Conservation (phyloP, 2,113 vertebrate genomes). For the Aegotheles bennettii region DNA sequence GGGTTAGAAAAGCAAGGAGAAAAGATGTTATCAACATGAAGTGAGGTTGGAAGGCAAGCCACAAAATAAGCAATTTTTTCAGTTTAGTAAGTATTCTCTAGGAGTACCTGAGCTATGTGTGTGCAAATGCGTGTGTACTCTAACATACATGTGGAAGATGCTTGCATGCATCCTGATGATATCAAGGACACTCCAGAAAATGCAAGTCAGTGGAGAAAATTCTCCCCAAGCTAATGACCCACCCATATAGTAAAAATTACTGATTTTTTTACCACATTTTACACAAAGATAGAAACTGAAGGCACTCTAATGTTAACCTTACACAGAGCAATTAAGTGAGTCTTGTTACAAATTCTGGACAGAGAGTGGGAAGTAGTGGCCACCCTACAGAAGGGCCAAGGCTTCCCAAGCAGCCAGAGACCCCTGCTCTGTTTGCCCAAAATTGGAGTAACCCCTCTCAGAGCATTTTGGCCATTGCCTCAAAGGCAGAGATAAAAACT, state of each 20-base stretch:
- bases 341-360: not conserved
- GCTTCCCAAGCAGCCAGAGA: not conserved
- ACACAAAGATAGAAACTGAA: not conserved
- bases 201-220: not conserved
- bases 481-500: not conserved
- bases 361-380: accelerated
- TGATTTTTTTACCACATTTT: not conserved
- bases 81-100: not conserved
- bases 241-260: not conserved
- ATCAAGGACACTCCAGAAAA: not conserved
- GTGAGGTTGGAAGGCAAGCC: not conserved
- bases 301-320: not conserved
- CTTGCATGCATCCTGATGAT: not conserved
- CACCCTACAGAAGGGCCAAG: not conserved
- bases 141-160: accelerated
- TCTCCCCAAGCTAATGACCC: not conserved
- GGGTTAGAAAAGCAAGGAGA: not conserved
- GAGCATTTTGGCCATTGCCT: not conserved
- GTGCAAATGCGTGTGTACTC: not conserved
- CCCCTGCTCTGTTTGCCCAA: not conserved
- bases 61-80: not conserved
- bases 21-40: not conserved
- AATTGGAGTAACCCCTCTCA: not conserved
- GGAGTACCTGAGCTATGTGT: not conserved
- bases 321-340: not conserved